Evolutionary conservation across 2,797 vertebrate genomes (phyloP), one percentile per base, ranked within the genome.

Genomic region (Xyrichtys novacula): DNA sequence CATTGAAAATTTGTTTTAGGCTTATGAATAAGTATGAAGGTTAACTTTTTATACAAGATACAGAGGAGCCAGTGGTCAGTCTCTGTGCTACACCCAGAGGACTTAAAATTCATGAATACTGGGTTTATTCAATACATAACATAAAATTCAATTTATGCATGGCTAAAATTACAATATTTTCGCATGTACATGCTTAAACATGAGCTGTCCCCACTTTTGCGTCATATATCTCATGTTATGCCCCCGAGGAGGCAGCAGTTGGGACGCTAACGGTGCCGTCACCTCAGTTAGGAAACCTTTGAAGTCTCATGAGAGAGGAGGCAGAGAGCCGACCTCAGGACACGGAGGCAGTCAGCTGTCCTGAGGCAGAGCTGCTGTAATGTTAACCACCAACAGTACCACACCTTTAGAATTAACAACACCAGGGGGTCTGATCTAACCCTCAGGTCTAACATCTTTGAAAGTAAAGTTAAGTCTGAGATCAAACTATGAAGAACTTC

Each of bases 201-300:
- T 8, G 0, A 16, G 5, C n/a, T 19, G 10, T 20, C 59, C 20
- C 10, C 36, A 22, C 6, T 9, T 5, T 22, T 50, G 38, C 52
- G 15, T 49, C 38, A 11, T 44, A 55, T 76, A 49, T 50, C 19
- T 1, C 22, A 43, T 22, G 19, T 22, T 22, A 20, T 7, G 48
- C 20, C 72, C 36, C 58, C 19, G 8, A 54, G 59, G 53, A 69
- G 36, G 55, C 7, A 61, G 22, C 57, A 60, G 39, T n/a, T 64
- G 22, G 62, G 43, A 52, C 57, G 52, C 4, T n/a, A 59, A 56
- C 39, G 58, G 56, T 57, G 48, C 54, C 44, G 17, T 28, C 52
- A n/a, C 67, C 70, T 65, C 40, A 31, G 22, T 48, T 59, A 71
- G 71, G 49, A 29, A 15, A 53, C 19, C 78, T 90, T 92, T 91